A percentile compares a stretch with the other conserved stretches of the same genome.
These are phyloP conservation scores for Tragelaphus oryx DNA, from an alignment of 2,797 vertebrate species.

Conservation along the genomic window DNA sequence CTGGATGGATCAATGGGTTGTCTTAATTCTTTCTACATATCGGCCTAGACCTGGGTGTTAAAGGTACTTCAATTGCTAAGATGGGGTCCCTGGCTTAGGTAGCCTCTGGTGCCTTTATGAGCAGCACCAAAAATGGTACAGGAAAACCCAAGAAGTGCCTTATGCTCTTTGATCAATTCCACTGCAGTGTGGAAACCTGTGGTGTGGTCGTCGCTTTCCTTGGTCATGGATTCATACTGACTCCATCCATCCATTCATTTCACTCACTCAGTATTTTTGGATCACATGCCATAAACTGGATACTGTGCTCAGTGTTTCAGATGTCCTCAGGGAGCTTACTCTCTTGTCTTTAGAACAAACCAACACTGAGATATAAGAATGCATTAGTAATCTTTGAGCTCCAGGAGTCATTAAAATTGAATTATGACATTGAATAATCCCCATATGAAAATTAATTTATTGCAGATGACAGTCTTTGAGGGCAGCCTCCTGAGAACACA, in stretches of 20 bases:
- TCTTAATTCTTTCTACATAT: not conserved
- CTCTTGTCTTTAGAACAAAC: constrained; percentile 6
- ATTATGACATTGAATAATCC: not conserved
- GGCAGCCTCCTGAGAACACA: not conserved
- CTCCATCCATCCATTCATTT: not conserved
- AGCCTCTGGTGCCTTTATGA: not conserved
- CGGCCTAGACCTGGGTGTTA: not conserved
- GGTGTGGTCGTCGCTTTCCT: not conserved
- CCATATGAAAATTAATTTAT: not conserved
- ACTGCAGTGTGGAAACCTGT: not conserved
- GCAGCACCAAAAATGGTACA: not conserved
- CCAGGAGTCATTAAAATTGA: not conserved
- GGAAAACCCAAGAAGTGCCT: not conserved
- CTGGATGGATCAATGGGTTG: not conserved
- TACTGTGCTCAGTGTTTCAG: not conserved
- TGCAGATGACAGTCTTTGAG: not conserved
- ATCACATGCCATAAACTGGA: not conserved
- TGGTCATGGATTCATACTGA: not conserved
- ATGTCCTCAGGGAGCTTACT: not conserved
- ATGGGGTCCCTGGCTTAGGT: not conserved
- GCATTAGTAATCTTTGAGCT: not conserved
- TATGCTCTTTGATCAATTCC: not conserved
- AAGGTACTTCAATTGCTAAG: not conserved
- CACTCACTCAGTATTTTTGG: not conserved
- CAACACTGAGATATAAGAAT: not conserved